Conservation (phyloP, 2,888 invertebrate genomes). For the Clistopyga incitator region DNA sequence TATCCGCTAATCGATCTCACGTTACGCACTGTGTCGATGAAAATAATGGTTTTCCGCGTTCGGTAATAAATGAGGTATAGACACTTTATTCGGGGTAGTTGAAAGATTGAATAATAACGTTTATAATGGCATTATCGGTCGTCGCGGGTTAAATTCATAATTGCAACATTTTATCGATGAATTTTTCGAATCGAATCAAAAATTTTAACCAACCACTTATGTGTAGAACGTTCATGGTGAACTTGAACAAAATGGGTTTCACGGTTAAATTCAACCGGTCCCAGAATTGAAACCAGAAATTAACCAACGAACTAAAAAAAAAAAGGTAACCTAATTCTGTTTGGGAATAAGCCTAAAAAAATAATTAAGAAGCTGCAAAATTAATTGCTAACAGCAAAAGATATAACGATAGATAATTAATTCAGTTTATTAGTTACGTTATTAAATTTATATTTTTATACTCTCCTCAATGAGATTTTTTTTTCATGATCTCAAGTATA, state of each 20-base stretch:
- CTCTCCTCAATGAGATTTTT: no score
- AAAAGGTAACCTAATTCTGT: no score
- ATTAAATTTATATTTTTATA: no score
- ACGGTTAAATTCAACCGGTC: background rate
- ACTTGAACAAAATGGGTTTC: background rate
- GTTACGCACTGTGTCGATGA: slow-evolving; percentile 9
- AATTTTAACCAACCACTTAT: background rate
- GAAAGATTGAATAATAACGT: slow-evolving; percentile 6
- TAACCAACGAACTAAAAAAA: no score
- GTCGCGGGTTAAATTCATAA: slow-evolving; percentile 38
- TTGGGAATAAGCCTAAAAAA: no score
- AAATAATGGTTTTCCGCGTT: slow-evolving; percentile 52
- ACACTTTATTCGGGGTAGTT: background rate
- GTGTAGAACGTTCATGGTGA: background rate
- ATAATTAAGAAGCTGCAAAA: no score
- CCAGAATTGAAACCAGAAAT: no score
- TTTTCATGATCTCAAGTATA: no score
- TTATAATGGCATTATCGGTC: slow-evolving; percentile 14
- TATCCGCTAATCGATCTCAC: slow-evolving; percentile 37
- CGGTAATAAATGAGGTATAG: slow-evolving; percentile 5
- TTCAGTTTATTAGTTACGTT: no score
- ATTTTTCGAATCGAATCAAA: slow-evolving; percentile 40
- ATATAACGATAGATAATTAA: no score
- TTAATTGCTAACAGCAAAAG: no score
- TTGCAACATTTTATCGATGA: slow-evolving; percentile 37